Evolutionary conservation across 2,797 vertebrate genomes (phyloP).

Genomic region (Galaxias olidus): DNA sequence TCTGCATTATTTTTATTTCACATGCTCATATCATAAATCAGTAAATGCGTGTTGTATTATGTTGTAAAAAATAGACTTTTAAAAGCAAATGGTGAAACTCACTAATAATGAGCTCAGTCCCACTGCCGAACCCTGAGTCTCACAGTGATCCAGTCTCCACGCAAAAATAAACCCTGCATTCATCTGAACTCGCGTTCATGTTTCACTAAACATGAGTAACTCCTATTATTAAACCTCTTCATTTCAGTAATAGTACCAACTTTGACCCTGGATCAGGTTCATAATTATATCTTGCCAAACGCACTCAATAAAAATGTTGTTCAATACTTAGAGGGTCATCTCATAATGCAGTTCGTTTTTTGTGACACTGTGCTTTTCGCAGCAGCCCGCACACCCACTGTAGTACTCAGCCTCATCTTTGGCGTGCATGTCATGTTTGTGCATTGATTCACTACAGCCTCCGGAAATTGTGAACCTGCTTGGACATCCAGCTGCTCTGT

Average conservation of each 20-base stretch:
- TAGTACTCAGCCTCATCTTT: conserved; percentile 26
- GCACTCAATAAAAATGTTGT: background rate
- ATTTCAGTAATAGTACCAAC: too few relatives aligned
- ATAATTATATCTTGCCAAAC: too few relatives aligned
- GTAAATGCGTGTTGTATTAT: background rate
- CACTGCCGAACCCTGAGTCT: conserved; percentile 34
- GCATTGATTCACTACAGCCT: background rate
- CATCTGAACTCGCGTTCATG: background rate
- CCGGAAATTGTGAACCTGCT: conserved; percentile 18
- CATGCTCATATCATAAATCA: too few relatives aligned
- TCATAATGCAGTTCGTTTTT: conserved; percentile 25
- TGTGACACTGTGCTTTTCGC: conserved; percentile 40
- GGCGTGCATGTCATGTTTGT: conserved; percentile 11
- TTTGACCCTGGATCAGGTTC: too few relatives aligned
- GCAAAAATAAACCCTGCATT: conserved; percentile 34
- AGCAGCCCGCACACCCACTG: background rate
- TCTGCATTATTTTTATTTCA: too few relatives aligned
- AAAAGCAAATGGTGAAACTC: too few relatives aligned
- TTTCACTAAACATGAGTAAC: background rate
- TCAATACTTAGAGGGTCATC: background rate
- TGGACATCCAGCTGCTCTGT: conserved; percentile 6
- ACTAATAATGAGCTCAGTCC: conserved; percentile 6
- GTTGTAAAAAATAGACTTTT: too few relatives aligned
- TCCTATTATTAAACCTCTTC: too few relatives aligned
- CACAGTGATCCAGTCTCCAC: conserved; percentile 34